phyloP scores from a whole-genome alignment of 2,888 invertebrate genomes.

The Andrena bucephala region DNA sequence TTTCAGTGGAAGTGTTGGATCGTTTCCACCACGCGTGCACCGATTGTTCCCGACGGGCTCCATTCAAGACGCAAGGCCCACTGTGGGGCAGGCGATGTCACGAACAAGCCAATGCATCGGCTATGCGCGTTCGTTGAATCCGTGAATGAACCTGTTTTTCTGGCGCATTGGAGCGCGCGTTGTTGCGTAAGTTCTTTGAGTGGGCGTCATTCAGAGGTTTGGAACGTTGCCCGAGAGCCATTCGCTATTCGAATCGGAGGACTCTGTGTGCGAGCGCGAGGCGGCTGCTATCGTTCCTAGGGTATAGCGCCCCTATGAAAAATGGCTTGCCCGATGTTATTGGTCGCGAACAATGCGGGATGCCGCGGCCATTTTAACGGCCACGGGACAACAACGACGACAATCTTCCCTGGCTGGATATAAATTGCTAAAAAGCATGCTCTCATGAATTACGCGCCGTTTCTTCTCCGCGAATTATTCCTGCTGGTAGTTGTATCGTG shows the following conservation, averaged over 20 bases:
- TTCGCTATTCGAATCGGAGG: constrained; percentile 31
- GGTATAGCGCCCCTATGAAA: constrained; percentile 63
- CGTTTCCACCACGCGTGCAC: background rate
- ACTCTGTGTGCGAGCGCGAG: constrained; percentile 6
- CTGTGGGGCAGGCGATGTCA: background rate
- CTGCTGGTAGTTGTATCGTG: constrained; percentile 12
- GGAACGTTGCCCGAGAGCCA: constrained; percentile 69
- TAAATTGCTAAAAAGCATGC: constrained; percentile 52
- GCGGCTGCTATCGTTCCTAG: constrained; percentile 53
- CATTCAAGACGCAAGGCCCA: background rate
- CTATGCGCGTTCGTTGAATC: constrained; percentile 25
- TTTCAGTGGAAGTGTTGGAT: background rate
- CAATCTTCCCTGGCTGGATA: constrained; percentile 38
- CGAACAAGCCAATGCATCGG: constrained; percentile 8
- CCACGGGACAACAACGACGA: constrained; percentile 40
- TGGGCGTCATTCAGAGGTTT: constrained; percentile 72
- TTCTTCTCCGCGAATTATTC: constrained; percentile 35
- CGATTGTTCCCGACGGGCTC: background rate
- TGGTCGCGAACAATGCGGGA: constrained; percentile 54
- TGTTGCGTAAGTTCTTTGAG: constrained; percentile 67
- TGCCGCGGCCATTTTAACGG: constrained; percentile 50
- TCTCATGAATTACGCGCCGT: constrained; percentile 36
- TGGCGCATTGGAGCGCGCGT: constrained; percentile 58
- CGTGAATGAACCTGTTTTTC: constrained; percentile 69
- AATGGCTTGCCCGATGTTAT: constrained; percentile 48